Evolutionary conservation across 2,113 vertebrate genomes (phyloP).

Genomic region (Boleophthalmus pectinirostris): DNA sequence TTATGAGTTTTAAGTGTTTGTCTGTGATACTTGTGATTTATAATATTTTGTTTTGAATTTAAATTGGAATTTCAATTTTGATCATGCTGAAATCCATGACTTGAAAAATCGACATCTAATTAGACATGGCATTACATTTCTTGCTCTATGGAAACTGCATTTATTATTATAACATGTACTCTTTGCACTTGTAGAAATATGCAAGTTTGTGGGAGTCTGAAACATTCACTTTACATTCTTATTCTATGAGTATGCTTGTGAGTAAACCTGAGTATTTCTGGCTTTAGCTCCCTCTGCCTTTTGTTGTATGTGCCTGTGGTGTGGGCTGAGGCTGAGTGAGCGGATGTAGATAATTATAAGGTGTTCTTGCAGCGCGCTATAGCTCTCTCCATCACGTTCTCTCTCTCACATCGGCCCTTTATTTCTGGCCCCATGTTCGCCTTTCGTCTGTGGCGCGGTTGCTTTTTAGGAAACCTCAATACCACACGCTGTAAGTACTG

Average conservation of each 20-base stretch:
- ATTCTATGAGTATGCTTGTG: slow-evolving; percentile 35
- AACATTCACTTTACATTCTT: slow-evolving; percentile 22
- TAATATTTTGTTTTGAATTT: neutral
- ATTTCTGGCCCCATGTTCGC: slow-evolving; percentile 23
- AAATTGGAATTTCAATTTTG: neutral
- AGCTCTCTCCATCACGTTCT: slow-evolving; percentile 37
- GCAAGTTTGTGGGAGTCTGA: slow-evolving; percentile 49
- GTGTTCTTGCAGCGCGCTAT: slow-evolving; percentile 57
- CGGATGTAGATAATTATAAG: slow-evolving; percentile 78
- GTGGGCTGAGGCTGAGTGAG: slow-evolving; percentile 56
- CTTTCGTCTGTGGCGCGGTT: slow-evolving; percentile 33
- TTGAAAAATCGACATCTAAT: neutral
- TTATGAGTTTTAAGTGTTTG: too few species aligned
- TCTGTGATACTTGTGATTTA: neutral
- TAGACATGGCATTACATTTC: neutral
- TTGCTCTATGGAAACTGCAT: neutral
- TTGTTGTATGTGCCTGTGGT: slow-evolving; percentile 42
- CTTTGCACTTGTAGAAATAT: neutral
- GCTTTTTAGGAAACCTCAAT: slow-evolving; percentile 57
- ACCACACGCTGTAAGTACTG: slow-evolving; percentile 64
- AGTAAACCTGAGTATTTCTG: slow-evolving; percentile 12
- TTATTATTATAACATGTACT: neutral
- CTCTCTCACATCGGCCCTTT: slow-evolving; percentile 43
- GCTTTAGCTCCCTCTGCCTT: slow-evolving; percentile 10
- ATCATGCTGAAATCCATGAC: too few species aligned